Evolutionary conservation across 2,797 vertebrate species (phyloP), one percentile per base, ranked within the genome.

Genomic region (Glyptemys insculpta): DNA sequence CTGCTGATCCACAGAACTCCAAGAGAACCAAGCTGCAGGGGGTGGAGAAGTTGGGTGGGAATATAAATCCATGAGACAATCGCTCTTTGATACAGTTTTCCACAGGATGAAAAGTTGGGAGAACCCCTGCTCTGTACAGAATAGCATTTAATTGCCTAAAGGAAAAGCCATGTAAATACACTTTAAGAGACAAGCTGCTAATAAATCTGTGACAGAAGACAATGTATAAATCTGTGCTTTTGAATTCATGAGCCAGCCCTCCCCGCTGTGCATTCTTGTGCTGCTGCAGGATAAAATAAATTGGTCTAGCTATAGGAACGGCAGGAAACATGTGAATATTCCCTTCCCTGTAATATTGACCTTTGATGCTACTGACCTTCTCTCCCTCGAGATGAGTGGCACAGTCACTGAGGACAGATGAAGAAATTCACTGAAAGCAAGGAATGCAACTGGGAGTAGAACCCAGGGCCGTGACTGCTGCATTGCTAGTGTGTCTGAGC

Each of bases 211-310:
- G 93, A 97, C 86, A 96, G 97, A 96, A 96, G 88, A 90, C 95
- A 96, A 85, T 89, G 91, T 72, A 94, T 89, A 96, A 95, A 96
- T 90, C 87, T 82, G 81, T 94, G 92, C 92, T 93, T 97, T 94
- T 93, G 94, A 97, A 97, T 97, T 95, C 96, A 97, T 97, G 96
- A 94, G 89, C 90, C 93, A 25, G 95, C 96, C 95, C 94, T 97
- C 85, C 96, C 95, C 83, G 93, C 94, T 97, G 92, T 94, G 96
- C 82, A 85, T 91, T 96, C 96, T 96, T 88, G 47, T 93, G 87
- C 74, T 91, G 90, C 95, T 96, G 90, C 86, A 87, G 93, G 93
- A 96, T 91, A 96, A 97, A 97, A 97, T 97, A 97, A 98, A 98
- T 96, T 91, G 95, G 79, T 94, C 87, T 88, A 83, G 81, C 56